phyloP scores from a whole-genome alignment of 2,113 vertebrate species.

The Todiramphus saurophagus region DNA sequence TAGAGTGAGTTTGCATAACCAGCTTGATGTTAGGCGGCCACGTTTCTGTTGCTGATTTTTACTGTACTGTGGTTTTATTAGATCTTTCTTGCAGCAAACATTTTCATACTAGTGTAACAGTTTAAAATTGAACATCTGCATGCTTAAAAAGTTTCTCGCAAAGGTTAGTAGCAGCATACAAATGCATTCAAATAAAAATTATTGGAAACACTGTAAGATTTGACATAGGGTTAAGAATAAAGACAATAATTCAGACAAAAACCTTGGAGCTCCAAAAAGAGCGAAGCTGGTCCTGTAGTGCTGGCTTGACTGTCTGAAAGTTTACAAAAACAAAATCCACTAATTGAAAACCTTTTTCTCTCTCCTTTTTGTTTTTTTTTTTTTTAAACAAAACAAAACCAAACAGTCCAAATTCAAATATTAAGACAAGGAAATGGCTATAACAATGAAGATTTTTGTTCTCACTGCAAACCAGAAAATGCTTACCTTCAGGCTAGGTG shows the following conservation, averaged over 20 bases:
- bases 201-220: constrained; percentile 62
- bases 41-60: constrained; percentile 32
- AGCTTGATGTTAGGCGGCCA: constrained; percentile 75
- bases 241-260: constrained; percentile 79
- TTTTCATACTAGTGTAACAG: constrained; percentile 6
- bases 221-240: constrained; percentile 66
- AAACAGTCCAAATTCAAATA: constrained; percentile 31
- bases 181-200: constrained; percentile 71
- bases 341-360: constrained; percentile 64
- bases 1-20: constrained; percentile 70
- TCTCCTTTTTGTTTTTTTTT: background rate
- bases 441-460: background rate
- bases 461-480: background rate
- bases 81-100: constrained; percentile 40
- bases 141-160: constrained; percentile 65
- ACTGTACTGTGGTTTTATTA: constrained; percentile 35
- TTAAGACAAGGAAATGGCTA: background rate
- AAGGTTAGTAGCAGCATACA: constrained; percentile 74
- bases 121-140: constrained; percentile 55
- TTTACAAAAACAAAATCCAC: constrained; percentile 82
- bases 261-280: constrained; percentile 85
- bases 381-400: background rate
- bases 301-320: constrained; percentile 83
- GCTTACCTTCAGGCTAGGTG: constrained; percentile 94
- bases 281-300: constrained; percentile 81